Evolutionary conservation across 2,113 vertebrate genomes (phyloP).

Genomic region (Phylloscopus trochiloides): DNA sequence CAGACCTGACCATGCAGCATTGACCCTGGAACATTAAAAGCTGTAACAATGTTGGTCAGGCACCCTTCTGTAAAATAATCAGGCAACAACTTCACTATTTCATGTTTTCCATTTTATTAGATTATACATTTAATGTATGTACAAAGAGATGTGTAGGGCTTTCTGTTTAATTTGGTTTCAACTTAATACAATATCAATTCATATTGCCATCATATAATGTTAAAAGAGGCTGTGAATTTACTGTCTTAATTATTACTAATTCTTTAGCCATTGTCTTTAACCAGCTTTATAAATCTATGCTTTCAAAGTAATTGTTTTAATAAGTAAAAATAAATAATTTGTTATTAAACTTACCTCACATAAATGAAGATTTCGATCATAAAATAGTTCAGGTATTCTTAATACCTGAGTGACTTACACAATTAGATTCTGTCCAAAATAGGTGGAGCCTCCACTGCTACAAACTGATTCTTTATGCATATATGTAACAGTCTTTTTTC

Average conservation of each 20-base stretch:
- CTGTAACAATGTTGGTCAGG: not conserved
- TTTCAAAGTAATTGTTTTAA: not conserved
- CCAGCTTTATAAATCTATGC: not conserved
- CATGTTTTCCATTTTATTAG: not conserved
- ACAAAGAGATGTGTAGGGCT: not conserved
- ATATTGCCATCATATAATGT: not conserved
- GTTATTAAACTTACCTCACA: conserved; percentile 27
- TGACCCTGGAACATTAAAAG: not conserved
- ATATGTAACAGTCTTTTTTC: not conserved
- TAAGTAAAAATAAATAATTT: conserved; percentile 41
- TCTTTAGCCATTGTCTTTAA: not conserved
- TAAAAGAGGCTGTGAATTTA: not conserved
- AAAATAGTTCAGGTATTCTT: not conserved
- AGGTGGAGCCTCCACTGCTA: not conserved
- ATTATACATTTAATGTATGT: not conserved
- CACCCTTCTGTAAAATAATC: not conserved
- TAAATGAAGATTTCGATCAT: not conserved
- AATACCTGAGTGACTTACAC: not conserved
- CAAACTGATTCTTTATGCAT: not conserved
- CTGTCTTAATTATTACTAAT: not conserved
- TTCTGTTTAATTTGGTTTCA: not conserved
- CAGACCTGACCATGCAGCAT: accelerated
- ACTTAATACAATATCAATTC: not conserved
- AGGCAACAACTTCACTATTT: not conserved
- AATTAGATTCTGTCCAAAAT: not conserved